Conservation (phyloP, 2,113 vertebrate genomes). For the Oplegnathus fasciatus region DNA sequence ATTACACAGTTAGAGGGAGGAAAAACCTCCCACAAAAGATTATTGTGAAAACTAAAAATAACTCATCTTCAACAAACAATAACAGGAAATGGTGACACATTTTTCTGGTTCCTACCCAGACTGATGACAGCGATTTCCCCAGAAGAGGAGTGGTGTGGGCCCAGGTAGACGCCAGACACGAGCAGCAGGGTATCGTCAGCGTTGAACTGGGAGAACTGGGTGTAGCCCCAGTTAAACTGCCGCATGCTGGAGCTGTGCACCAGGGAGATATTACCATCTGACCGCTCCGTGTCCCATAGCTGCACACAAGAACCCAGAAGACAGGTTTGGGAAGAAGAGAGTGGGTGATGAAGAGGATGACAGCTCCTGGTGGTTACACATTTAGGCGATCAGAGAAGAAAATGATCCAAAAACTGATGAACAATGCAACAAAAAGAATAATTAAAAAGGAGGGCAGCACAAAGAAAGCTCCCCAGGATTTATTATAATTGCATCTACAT, state of each 20-base stretch:
- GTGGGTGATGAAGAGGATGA: too few relatives aligned
- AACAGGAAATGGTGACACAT: neutral
- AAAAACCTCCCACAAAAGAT: neutral
- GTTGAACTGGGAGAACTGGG: conserved; percentile 99
- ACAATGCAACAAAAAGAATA: neutral
- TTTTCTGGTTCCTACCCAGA: conserved; percentile 85
- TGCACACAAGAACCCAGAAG: conserved; percentile 56
- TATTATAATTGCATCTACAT: neutral
- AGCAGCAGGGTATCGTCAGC: conserved; percentile 93
- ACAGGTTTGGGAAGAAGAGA: neutral
- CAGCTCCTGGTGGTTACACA: neutral
- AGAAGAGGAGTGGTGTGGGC: conserved; percentile 92
- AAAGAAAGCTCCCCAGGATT: neutral
- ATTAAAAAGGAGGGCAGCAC: too few relatives aligned
- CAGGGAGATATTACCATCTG: conserved; percentile 88
- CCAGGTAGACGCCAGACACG: conserved; percentile 95
- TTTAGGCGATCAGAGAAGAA: too few relatives aligned
- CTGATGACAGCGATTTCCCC: conserved; percentile 97
- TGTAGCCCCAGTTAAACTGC: conserved; percentile 97
- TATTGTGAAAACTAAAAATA: neutral
- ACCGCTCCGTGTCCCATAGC: conserved; percentile 93
- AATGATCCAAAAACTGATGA: too few relatives aligned
- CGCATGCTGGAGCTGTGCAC: conserved; percentile 97
- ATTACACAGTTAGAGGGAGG: neutral
- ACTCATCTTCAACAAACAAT: neutral